phyloP scores from a whole-genome alignment of 2,797 vertebrate genomes.

The Simalia tracyae region DNA sequence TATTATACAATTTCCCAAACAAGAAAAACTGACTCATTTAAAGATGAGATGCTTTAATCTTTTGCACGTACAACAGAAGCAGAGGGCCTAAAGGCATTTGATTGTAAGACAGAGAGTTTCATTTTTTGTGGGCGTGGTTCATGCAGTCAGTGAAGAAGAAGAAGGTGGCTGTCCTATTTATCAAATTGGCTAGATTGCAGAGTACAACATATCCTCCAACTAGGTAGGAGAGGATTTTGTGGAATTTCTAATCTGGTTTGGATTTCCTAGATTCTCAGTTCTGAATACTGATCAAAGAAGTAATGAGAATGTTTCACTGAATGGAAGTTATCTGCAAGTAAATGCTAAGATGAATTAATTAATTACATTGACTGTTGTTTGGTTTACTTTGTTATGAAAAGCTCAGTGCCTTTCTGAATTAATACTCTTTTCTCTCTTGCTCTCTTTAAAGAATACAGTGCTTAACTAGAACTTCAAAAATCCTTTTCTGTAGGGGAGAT shows the following conservation, averaged over 20 bases:
- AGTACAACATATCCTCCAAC: background rate
- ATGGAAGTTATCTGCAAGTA: background rate
- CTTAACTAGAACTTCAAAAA: background rate
- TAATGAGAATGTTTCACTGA: background rate
- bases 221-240: background rate
- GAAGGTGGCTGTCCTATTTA: background rate
- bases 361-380: background rate
- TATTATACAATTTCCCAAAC: background rate
- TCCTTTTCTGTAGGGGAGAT: background rate
- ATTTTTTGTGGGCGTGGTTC: background rate
- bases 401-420: background rate
- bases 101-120: background rate
- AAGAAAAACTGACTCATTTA: background rate
- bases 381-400: background rate
- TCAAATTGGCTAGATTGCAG: background rate
- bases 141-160: background rate
- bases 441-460: background rate
- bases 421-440: background rate
- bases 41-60: background rate
- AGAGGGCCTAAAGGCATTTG: background rate
- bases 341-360: background rate
- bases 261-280: background rate
- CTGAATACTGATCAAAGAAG: background rate
- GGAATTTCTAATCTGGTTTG: background rate
- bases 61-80: background rate